Percentiles rank a stretch among this genome's conserved stretches.
Conservation (phyloP, 2,888 invertebrate genomes). For the Orchesella flavescens region DNA sequence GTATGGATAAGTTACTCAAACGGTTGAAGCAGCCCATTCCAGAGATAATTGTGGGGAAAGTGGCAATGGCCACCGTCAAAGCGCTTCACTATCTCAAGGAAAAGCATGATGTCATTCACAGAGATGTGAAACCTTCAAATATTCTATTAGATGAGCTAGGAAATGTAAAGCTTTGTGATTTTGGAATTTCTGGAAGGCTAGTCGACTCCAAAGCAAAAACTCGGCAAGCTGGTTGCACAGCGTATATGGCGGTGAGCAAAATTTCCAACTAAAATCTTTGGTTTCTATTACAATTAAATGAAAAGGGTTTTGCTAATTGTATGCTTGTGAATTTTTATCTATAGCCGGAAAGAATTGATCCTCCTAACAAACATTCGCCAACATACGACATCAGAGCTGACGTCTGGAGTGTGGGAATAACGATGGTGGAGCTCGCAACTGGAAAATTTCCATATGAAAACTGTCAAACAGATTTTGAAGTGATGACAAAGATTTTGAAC, state of each 20-base stretch:
- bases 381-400: constrained; percentile 99
- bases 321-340: constrained; percentile 18
- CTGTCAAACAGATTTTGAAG: constrained; percentile 98
- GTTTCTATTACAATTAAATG: too few species aligned
- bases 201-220: constrained; percentile 99
- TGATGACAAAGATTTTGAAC: constrained; percentile 91
- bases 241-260: constrained; percentile 95
- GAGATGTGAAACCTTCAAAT: constrained; percentile 99
- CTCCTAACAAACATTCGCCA: constrained; percentile 91
- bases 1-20: constrained; percentile 96
- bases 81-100: constrained; percentile 98
- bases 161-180: constrained; percentile 98
- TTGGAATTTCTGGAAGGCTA: constrained; percentile 97
- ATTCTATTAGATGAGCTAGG: constrained; percentile 96
- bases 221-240: constrained; percentile 97
- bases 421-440: constrained; percentile 95
- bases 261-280: constrained; percentile 70
- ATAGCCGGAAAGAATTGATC: constrained; percentile 97
- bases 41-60: constrained; percentile 95
- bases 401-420: constrained; percentile 99
- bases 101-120: constrained; percentile 95
- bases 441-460: constrained; percentile 95
- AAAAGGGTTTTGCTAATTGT: constrained; percentile 39
- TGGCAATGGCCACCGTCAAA: constrained; percentile 95
- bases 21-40: constrained; percentile 91